Percentiles rank a stretch among this genome's conserved stretches.
Conservation (phyloP, 1,140 invertebrate genomes). For the Tetraneura akinire region DNA sequence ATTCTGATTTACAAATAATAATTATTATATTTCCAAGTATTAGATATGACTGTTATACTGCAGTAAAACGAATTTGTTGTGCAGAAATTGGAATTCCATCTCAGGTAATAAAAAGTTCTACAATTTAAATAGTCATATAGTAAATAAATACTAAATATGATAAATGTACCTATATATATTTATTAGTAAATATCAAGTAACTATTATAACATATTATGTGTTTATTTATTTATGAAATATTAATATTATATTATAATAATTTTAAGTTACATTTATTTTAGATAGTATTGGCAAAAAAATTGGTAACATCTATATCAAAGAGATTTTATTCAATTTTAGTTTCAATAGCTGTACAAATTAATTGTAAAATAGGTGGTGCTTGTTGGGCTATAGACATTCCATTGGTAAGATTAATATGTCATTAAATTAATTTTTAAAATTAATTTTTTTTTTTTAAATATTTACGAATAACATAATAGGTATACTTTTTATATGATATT, state of each 20-base stretch:
- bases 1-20: conserved; percentile 66
- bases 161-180: no score
- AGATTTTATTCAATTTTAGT: conserved; percentile 77
- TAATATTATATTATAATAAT: no score
- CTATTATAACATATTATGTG: no score
- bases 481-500: no score
- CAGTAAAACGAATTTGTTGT: conserved; percentile 87
- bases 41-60: conserved; percentile 82
- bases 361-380: conserved; percentile 92
- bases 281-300: conserved; percentile 73
- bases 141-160: no score
- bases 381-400: conserved; percentile 86
- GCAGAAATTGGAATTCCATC: conserved; percentile 76
- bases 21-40: conserved; percentile 78
- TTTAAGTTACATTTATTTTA: conserved; percentile 54
- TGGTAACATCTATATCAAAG: conserved; percentile 68
- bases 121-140: no score
- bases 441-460: no score
- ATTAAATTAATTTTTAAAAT: no score
- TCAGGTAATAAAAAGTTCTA: conserved; percentile 63
- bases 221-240: no score
- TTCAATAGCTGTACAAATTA: conserved; percentile 94
- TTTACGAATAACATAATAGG: no score
- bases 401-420: conserved; percentile 52
- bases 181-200: no score